These are phyloP conservation scores for Poeciliopsis turrubarensis DNA, from an alignment of 2,113 vertebrate species.

Conservation along the genomic window DNA sequence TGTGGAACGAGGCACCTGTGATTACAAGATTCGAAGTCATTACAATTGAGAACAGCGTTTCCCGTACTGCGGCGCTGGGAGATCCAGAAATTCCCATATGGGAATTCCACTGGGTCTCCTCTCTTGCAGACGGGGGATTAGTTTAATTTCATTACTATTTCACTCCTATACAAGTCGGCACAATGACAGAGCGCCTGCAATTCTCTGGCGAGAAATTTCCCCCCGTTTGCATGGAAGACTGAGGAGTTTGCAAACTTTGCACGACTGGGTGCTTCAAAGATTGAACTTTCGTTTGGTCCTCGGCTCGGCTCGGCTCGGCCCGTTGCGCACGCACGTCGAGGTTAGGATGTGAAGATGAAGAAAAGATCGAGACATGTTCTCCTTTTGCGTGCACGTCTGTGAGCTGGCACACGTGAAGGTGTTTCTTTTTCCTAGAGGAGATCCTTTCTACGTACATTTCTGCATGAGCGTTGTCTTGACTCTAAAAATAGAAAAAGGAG, in stretches of 20 bases:
- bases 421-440: neutral
- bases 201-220: conserved; percentile 7
- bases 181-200: neutral
- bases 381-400: conserved; percentile 1
- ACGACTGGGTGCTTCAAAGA: conserved; percentile 40
- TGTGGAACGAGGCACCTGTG: conserved; percentile 63
- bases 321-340: conserved; percentile 9
- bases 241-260: conserved; percentile 39
- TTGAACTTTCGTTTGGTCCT: conserved; percentile 35
- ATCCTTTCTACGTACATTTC: neutral
- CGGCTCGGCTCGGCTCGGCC: conserved; percentile 31
- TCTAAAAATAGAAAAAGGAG: neutral
- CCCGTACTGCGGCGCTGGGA: conserved; percentile 43
- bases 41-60: conserved; percentile 52
- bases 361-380: conserved; percentile 23
- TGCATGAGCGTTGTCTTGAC: neutral
- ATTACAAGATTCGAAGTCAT: conserved; percentile 72
- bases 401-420: neutral
- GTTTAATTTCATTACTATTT: conserved; percentile 50
- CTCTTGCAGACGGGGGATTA: conserved; percentile 34
- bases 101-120: conserved; percentile 30
- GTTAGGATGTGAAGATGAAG: conserved; percentile 26
- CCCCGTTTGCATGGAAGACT: conserved; percentile 13
- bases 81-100: conserved; percentile 35
- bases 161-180: conserved; percentile 29